Evolutionary conservation across 1,140 invertebrate genomes (phyloP).

Genomic region (Aphelenchoides besseyi): DNA sequence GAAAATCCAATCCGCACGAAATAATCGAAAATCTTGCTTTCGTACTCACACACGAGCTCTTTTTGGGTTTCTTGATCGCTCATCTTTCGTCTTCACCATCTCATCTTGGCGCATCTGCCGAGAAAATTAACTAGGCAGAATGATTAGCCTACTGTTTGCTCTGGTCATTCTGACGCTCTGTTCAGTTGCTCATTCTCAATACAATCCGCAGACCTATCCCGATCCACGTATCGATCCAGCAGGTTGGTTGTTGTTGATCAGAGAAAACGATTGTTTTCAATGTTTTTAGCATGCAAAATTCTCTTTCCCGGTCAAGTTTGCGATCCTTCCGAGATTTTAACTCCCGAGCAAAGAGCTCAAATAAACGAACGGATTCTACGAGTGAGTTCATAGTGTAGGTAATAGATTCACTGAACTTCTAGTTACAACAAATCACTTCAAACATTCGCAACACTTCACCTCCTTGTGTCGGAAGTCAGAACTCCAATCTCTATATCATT

Average conservation of each 20-base stretch:
- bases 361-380: slow-evolving; percentile 50
- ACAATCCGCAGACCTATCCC: slow-evolving; percentile 57
- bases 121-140: no score
- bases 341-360: slow-evolving; percentile 51
- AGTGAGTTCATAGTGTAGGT: slow-evolving; percentile 30
- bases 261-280: neutral
- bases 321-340: slow-evolving; percentile 57
- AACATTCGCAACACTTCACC: slow-evolving; percentile 55
- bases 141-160: neutral
- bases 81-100: no score
- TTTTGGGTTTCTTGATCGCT: no score
- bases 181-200: slow-evolving; percentile 34
- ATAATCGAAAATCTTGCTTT: neutral
- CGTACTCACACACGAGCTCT: neutral
- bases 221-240: slow-evolving; percentile 50
- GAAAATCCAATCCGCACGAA: neutral
- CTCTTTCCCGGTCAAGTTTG: slow-evolving; percentile 54
- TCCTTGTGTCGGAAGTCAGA: slow-evolving; percentile 44
- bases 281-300: slow-evolving; percentile 40
- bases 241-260: neutral
- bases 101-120: no score
- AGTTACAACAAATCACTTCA: slow-evolving; percentile 52
- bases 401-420: slow-evolving; percentile 22
- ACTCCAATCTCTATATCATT: slow-evolving; percentile 52
- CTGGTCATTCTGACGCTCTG: slow-evolving; percentile 22